Conservation (phyloP, 2,888 invertebrate species). For the Pimpla rufipes region DNA sequence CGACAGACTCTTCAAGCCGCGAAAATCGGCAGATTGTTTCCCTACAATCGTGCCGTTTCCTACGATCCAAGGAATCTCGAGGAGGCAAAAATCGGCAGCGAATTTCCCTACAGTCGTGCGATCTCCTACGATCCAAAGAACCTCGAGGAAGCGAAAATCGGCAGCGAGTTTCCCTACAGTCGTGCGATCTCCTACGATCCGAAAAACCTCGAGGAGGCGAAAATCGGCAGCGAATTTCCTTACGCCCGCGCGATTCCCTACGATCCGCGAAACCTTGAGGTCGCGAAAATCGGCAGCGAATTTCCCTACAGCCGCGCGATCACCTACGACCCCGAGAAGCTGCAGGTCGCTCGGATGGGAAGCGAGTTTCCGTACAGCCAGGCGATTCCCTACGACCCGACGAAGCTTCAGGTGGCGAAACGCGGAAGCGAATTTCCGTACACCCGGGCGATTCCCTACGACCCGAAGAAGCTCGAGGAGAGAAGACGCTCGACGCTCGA, state of each 20-base stretch:
- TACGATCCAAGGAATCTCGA: neutral
- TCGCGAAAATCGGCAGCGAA: neutral
- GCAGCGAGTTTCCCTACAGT: neutral
- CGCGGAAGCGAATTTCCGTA: neutral
- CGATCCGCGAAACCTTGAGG: neutral
- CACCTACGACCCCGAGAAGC: neutral
- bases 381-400: neutral
- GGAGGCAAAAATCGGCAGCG: neutral
- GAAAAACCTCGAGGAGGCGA: neutral
- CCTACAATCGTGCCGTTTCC: neutral
- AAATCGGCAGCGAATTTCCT: neutral
- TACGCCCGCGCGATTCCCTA: neutral
- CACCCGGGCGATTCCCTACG: slow-evolving; percentile 29
- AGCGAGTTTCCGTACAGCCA: slow-evolving; percentile 1
- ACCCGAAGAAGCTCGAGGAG: slow-evolving; percentile 44
- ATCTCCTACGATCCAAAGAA: slow-evolving; percentile 15
- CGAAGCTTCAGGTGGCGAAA: neutral
- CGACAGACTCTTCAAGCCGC: neutral
- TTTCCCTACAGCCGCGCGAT: neutral
- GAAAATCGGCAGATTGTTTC: neutral
- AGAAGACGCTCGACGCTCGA: neutral
- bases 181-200: neutral
- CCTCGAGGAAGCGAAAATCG: neutral
- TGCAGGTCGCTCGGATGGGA: neutral
- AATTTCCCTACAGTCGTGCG: slow-evolving; percentile 30